Evolutionary conservation across 2,113 vertebrate genomes (phyloP), one percentile per base, ranked within the genome.

Genomic region (Nymphicus hollandicus): DNA sequence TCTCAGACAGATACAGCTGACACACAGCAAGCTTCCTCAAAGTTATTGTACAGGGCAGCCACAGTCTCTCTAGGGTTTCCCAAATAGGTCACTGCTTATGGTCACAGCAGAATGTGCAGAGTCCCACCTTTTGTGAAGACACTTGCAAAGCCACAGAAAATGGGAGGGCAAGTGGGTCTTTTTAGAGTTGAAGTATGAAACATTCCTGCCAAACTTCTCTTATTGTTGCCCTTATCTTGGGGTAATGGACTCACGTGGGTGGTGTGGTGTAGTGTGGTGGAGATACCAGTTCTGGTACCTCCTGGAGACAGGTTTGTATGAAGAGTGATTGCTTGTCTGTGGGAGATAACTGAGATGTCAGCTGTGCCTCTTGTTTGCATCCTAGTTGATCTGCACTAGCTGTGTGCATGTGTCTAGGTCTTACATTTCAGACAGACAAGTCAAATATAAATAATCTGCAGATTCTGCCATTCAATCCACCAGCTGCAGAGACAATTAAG

Each of bases 361-460:
- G 35, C 41, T 25, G 4, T 7, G 11, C 29, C 63, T 10, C 41
- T 69, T 56, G 14, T 56, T 76, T 41, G 41, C 58, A 72, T 58
- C 29, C 71, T 17, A 7, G 31, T 9, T 70, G 37, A 5, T 52
- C 66, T 61, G 25, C 44, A 4, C 22, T 43, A 72, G 35, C 13
- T 65, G 2, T 47, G 9, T 43, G 25, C 5, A 0, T 15, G 20
- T 8, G 5, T 16, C 35, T 71, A 61, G 17, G 8, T 49, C 31
- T 72, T 10, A 56, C 13, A 16, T 0, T 0, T 41, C 70, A 41
- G 1, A 7, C 13, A 77, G 41, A 13, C 0, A 0, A 69, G 53
- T 22, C 11, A 83, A 73, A 58, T 24, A 46, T 13, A 53, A 76
- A 69, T 55, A 72, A 87, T 29, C 50, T 33, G 18, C 28, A 68